Percentiles rank a stretch among this genome's conserved stretches.
Conservation (phyloP, 2,113 vertebrate genomes). For the Ginglymostoma cirratum region DNA sequence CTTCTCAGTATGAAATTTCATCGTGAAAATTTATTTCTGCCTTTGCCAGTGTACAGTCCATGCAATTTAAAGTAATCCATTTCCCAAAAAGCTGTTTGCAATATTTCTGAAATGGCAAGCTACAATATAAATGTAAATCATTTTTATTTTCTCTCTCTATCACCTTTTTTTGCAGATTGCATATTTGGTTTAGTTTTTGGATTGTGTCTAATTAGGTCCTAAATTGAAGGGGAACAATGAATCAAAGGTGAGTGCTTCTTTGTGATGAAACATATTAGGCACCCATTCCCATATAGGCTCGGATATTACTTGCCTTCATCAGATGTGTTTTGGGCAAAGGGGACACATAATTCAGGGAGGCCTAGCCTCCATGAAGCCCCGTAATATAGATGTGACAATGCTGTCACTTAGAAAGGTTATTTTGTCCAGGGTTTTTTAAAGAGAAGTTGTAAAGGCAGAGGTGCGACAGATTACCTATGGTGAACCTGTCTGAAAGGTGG, state of each 20-base stretch:
- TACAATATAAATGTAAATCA: background rate
- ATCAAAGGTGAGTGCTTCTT: background rate
- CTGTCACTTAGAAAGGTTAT: too few relatives aligned
- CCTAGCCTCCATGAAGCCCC: too few relatives aligned
- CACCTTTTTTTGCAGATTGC: background rate
- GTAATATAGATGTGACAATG: too few relatives aligned
- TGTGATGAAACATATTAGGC: background rate
- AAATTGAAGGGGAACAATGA: background rate
- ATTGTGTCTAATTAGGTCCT: background rate
- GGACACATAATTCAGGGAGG: too few relatives aligned
- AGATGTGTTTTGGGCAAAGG: too few relatives aligned
- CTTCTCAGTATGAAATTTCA: background rate
- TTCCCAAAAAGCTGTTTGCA: background rate
- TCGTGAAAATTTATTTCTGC: background rate
- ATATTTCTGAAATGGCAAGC: background rate
- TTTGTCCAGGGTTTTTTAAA: too few relatives aligned
- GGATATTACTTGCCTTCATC: too few relatives aligned
- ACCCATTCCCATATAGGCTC: background rate
- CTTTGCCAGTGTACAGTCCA: background rate
- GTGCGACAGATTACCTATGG: too few relatives aligned
- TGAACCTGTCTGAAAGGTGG: too few relatives aligned
- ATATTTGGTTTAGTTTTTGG: background rate
- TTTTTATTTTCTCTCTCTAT: background rate
- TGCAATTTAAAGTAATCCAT: background rate
- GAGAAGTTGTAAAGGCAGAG: too few relatives aligned